Evolutionary conservation across 1,140 invertebrate species (phyloP).

Genomic region (Papilio xuthus): DNA sequence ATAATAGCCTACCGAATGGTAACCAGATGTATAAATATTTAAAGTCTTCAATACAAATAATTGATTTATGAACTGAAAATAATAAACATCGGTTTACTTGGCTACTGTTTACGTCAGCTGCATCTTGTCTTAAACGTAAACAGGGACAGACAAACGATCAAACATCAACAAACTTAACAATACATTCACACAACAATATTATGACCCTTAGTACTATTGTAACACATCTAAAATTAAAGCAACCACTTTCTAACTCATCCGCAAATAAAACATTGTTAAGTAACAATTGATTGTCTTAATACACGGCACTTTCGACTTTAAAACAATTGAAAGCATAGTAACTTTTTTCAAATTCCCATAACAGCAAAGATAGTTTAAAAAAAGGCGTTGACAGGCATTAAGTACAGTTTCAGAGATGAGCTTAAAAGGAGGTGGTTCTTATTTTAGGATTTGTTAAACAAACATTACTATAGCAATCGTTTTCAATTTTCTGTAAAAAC

Average conservation of each 20-base stretch:
- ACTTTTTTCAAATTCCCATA: background rate
- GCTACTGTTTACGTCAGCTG: conserved; percentile 65
- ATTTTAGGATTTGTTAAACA: conserved; percentile 11
- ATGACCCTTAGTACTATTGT: background rate
- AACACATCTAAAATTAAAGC: conserved; percentile 6
- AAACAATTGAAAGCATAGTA: conserved; percentile 19
- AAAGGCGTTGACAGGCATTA: conserved; percentile 71
- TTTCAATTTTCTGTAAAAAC: background rate
- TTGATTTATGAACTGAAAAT: conserved; percentile 68
- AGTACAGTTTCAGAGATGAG: conserved; percentile 53
- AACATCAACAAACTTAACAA: conserved; percentile 40
- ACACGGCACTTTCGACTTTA: conserved; percentile 25
- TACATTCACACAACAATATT: background rate
- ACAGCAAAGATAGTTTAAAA: conserved; percentile 69
- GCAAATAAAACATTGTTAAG: conserved; percentile 26
- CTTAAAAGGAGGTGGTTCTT: conserved; percentile 4
- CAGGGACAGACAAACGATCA: conserved; percentile 56
- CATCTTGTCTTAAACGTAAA: conserved; percentile 63
- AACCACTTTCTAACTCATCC: background rate
- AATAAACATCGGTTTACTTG: conserved; percentile 57
- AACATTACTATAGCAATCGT: background rate
- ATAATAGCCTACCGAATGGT: background rate
- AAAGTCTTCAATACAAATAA: conserved; percentile 51
- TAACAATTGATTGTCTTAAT: background rate
- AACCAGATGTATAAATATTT: conserved; percentile 41